Percentiles rank a stretch among this genome's conserved stretches.
Conservation (phyloP, 2,113 vertebrate species). For the Sinocyclocheilus anshuiensis region DNA sequence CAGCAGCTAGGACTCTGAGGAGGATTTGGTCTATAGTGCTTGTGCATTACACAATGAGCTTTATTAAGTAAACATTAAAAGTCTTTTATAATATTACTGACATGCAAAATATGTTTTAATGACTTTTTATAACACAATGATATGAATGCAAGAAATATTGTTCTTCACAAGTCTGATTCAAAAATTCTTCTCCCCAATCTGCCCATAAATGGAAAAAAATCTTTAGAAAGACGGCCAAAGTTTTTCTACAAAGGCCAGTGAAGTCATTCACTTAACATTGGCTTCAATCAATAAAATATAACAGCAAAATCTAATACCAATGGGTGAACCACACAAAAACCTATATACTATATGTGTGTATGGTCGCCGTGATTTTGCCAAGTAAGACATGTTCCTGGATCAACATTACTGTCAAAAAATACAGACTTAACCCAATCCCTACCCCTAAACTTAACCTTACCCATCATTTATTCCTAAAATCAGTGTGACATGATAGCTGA, state of each 20-base stretch:
- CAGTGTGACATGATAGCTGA: too few relatives aligned
- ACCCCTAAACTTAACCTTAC: too few relatives aligned
- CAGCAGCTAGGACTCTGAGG: not conserved
- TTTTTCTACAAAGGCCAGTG: not conserved
- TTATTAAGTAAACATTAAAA: not conserved
- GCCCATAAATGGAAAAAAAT: constrained; percentile 19
- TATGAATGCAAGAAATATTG: not conserved
- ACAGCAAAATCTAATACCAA: constrained; percentile 29
- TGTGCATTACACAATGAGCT: not conserved
- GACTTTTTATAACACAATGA: not conserved
- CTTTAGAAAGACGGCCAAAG: not conserved
- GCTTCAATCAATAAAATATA: not conserved
- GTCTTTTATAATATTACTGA: not conserved
- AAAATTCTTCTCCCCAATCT: not conserved
- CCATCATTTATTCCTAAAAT: too few relatives aligned
- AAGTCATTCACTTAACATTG: not conserved
- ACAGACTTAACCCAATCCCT: too few relatives aligned
- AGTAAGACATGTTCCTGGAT: too few relatives aligned
- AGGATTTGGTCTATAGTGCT: not conserved
- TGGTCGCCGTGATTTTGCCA: too few relatives aligned
- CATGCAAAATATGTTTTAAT: not conserved
- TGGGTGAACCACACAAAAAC: constrained; percentile 17
- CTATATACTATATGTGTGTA: too few relatives aligned
- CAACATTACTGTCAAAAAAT: too few relatives aligned
- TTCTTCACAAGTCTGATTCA: not conserved